A percentile compares a stretch with the other conserved stretches of the same genome.
Evolutionary conservation across 37 sponge, comb jelly and placozoan genomes (phyloP).

Genomic region (Aphrocallistes beatrix): DNA sequence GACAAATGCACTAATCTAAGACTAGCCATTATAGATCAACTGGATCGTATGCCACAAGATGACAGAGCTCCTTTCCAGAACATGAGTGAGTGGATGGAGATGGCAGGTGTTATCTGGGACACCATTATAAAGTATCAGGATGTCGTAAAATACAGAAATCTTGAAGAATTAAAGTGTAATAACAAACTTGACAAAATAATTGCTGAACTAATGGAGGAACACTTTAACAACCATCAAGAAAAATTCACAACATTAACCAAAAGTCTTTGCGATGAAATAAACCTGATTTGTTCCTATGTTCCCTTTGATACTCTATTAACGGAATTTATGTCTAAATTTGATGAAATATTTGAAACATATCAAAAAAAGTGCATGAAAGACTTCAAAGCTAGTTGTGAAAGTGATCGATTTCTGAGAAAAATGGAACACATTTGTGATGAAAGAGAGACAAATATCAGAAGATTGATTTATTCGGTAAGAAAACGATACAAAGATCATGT

Average conservation of each 20-base stretch:
- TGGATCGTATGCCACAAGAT: background rate
- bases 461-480: background rate
- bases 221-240: background rate
- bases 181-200: background rate
- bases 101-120: background rate
- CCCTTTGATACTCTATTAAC: background rate
- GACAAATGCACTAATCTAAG: background rate
- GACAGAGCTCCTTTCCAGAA: background rate
- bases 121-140: slow-evolving; percentile 4
- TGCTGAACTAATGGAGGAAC: background rate
- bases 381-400: background rate
- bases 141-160: background rate
- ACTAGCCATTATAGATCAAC: background rate
- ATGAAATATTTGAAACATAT: background rate
- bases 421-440: background rate
- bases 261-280: background rate
- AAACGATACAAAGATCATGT: background rate
- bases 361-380: background rate
- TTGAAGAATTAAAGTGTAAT: background rate
- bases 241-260: background rate
- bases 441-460: background rate
- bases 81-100: slow-evolving; percentile 1
- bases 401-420: background rate
- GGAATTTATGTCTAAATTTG: background rate
- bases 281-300: background rate